Percentiles rank a stretch among this genome's conserved stretches.
These are phyloP conservation scores for Megalopta genalis DNA, from an alignment of 1,140 invertebrate species.

Conservation along the genomic window DNA sequence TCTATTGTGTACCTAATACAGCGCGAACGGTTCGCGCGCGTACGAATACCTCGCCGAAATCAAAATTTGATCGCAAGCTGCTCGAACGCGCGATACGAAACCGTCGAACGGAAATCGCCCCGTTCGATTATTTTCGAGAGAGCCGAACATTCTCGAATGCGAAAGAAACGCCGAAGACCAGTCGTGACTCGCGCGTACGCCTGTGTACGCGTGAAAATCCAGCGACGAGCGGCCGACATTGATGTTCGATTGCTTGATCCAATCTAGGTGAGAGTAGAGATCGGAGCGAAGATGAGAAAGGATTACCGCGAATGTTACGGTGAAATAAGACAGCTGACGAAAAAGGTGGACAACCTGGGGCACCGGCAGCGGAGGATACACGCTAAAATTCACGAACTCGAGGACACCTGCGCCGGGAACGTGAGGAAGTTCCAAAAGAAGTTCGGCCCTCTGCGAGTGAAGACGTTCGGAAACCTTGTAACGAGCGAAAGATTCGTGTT, in stretches of 20 bases:
- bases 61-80: no score
- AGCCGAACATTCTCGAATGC: no score
- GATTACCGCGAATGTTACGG: slow-evolving; percentile 57
- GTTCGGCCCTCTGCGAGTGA: slow-evolving; percentile 54
- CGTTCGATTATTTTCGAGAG: no score
- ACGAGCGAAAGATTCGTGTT: slow-evolving; percentile 61
- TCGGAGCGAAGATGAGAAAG: slow-evolving; percentile 47
- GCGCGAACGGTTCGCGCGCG: no score
- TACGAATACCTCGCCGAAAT: no score
- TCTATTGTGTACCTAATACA: neutral
- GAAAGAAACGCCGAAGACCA: no score
- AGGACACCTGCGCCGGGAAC: slow-evolving; percentile 33
- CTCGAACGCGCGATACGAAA: no score
- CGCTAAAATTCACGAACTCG: slow-evolving; percentile 55
- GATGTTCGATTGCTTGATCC: neutral
- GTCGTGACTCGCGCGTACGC: no score
- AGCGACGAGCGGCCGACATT: neutral
- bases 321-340: slow-evolving; percentile 51
- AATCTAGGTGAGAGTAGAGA: slow-evolving; percentile 50
- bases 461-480: slow-evolving; percentile 61
- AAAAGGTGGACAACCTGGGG: slow-evolving; percentile 55
- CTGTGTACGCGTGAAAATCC: no score
- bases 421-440: slow-evolving; percentile 55
- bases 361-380: slow-evolving; percentile 53
- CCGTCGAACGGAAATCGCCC: no score